Evolutionary conservation across 2,113 vertebrate genomes (phyloP).

Genomic region (Seriola rivoliana): DNA sequence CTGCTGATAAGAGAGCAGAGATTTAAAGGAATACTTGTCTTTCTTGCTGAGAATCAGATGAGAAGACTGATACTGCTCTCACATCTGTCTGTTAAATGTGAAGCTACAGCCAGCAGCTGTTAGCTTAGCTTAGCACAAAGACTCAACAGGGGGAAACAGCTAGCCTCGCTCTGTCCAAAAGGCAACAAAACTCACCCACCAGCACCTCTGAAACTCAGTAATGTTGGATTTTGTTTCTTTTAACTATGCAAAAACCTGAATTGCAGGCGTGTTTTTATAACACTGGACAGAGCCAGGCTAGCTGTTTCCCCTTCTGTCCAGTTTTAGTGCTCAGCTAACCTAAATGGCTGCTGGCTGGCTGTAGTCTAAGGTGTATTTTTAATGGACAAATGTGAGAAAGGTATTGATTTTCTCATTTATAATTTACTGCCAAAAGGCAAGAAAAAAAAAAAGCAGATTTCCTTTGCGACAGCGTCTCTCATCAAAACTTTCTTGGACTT

Average conservation of each 20-base stretch:
- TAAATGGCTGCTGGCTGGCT: neutral
- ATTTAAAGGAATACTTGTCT: conserved; percentile 18
- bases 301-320: neutral
- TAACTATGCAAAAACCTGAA: neutral
- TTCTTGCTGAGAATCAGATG: conserved; percentile 2
- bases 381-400: neutral
- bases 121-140: neutral
- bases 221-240: neutral
- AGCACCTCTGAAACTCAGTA: neutral
- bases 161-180: no score
- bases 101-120: neutral
- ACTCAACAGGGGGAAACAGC: no score
- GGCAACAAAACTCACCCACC: neutral
- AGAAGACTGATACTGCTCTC: neutral
- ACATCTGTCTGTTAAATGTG: neutral
- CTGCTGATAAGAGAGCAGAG: conserved; percentile 24
- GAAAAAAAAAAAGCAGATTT: neutral
- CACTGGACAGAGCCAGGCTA: neutral
- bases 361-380: neutral
- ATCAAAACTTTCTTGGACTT: neutral
- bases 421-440: neutral
- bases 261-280: neutral
- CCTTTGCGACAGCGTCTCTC: neutral
- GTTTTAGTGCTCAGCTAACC: neutral
- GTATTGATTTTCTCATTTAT: neutral